A percentile compares a stretch with the other conserved stretches of the same genome.
These are phyloP conservation scores for Andricus quercusramuli DNA, from an alignment of 2,888 invertebrate genomes.

Conservation along the genomic window DNA sequence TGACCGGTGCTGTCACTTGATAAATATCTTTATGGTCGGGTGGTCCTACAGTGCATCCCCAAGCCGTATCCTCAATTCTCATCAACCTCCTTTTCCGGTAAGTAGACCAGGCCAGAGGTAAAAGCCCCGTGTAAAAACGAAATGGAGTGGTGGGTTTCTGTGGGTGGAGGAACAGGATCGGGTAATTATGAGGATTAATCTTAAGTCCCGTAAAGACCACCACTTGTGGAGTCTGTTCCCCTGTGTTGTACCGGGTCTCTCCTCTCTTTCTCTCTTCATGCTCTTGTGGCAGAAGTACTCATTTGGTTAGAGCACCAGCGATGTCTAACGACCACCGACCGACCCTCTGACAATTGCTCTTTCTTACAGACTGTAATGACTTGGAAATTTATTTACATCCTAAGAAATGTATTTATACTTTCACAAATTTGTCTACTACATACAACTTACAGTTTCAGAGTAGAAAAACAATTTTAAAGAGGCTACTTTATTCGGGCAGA, in stretches of 20 bases:
- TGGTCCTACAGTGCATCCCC: slow-evolving; percentile 37
- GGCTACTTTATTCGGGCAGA: neutral
- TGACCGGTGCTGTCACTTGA: slow-evolving; percentile 68
- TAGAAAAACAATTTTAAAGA: neutral
- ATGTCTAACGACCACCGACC: neutral
- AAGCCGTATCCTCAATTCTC: slow-evolving; percentile 29
- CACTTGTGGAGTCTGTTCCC: slow-evolving; percentile 74
- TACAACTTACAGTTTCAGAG: neutral
- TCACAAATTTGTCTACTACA: neutral
- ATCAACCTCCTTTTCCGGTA: slow-evolving; percentile 28
- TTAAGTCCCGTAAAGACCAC: slow-evolving; percentile 77
- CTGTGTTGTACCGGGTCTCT: slow-evolving; percentile 47
- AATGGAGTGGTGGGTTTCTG: slow-evolving; percentile 63
- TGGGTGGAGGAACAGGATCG: slow-evolving; percentile 61
- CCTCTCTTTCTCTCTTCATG: slow-evolving; percentile 17
- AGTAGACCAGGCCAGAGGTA: slow-evolving; percentile 50
- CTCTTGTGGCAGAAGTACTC: slow-evolving; percentile 23
- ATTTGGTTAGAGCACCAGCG: slow-evolving; percentile 19
- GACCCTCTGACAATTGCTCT: neutral
- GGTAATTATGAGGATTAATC: slow-evolving; percentile 78
- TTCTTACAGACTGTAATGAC: neutral
- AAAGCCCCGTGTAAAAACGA: slow-evolving; percentile 70
- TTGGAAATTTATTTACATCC: neutral
- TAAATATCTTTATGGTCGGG: slow-evolving; percentile 72
- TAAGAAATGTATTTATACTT: neutral